Evolutionary conservation across 2,888 invertebrate species (phyloP).

Genomic region (Nemotelus pantherinus): DNA sequence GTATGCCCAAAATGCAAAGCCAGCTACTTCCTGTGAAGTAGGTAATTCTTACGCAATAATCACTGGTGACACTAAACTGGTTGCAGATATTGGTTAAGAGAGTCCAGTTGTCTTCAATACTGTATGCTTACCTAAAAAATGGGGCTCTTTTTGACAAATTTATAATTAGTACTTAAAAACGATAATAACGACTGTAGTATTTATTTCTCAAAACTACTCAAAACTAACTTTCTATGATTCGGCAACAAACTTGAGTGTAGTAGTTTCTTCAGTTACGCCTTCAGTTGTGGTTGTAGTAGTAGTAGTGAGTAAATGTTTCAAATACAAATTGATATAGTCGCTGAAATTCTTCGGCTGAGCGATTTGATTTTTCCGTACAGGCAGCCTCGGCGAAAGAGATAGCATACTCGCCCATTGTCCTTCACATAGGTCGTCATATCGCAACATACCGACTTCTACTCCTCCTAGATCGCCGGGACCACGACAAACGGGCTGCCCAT

Average conservation of each 20-base stretch:
- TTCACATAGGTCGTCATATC: conserved; percentile 74
- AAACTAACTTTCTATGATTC: conserved; percentile 29
- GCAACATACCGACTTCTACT: conserved; percentile 65
- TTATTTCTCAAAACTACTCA: too few relatives aligned
- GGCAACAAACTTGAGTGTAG: conserved; percentile 37
- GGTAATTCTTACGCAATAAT: too few relatives aligned
- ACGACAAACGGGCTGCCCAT: conserved; percentile 67
- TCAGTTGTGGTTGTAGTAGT: conserved; percentile 48
- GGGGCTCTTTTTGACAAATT: too few relatives aligned
- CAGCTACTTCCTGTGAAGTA: too few relatives aligned
- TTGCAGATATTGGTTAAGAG: too few relatives aligned
- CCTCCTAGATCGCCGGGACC: conserved; percentile 68
- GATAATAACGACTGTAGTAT: neutral
- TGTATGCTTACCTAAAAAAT: too few relatives aligned
- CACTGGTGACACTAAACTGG: too few relatives aligned
- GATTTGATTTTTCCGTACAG: conserved; percentile 62
- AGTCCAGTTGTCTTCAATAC: too few relatives aligned
- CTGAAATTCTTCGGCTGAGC: conserved; percentile 63
- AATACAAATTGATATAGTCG: conserved; percentile 63
- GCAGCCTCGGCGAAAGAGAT: conserved; percentile 63
- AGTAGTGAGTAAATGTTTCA: conserved; percentile 61
- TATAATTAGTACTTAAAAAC: neutral
- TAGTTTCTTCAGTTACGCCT: conserved; percentile 26
- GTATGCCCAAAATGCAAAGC: too few relatives aligned
- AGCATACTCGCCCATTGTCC: conserved; percentile 79